Percentiles rank a stretch among this genome's conserved stretches.
Evolutionary conservation across 2,113 vertebrate species (phyloP).

Genomic region (Pseudopodoces humilis): DNA sequence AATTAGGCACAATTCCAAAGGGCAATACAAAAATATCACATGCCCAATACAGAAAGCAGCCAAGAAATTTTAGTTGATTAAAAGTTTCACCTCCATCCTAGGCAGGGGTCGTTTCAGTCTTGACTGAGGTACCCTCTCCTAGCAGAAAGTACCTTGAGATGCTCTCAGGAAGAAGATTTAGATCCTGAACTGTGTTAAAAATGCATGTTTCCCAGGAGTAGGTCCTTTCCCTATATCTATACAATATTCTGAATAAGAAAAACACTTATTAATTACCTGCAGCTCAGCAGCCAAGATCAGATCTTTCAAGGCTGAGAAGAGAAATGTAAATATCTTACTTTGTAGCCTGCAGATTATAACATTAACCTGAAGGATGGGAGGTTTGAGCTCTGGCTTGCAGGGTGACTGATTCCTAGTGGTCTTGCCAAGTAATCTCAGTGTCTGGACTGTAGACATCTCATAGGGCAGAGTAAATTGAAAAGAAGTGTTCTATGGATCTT

Average conservation of each 20-base stretch:
- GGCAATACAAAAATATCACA: neutral
- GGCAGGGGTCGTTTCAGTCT: neutral
- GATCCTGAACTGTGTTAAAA: neutral
- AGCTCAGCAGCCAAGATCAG: neutral
- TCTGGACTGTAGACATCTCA: neutral
- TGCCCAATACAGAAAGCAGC: neutral
- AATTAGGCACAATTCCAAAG: neutral
- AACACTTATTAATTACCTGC: neutral
- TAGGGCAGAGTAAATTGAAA: neutral
- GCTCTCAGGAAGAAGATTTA: neutral
- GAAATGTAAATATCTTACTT: neutral
- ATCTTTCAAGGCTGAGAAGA: neutral
- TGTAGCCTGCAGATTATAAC: neutral
- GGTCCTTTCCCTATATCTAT: neutral
- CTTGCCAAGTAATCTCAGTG: neutral
- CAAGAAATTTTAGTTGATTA: neutral
- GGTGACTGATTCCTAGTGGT: neutral
- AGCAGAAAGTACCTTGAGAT: neutral
- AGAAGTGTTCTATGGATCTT: neutral
- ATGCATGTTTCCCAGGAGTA: neutral
- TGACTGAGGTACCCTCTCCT: neutral
- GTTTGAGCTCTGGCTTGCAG: neutral
- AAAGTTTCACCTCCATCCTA: neutral
- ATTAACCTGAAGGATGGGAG: neutral
- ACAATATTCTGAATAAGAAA: neutral